These are phyloP conservation scores for Drosophila tanythrix DNA, from an alignment of 2,888 invertebrate genomes.

Conservation along the genomic window DNA sequence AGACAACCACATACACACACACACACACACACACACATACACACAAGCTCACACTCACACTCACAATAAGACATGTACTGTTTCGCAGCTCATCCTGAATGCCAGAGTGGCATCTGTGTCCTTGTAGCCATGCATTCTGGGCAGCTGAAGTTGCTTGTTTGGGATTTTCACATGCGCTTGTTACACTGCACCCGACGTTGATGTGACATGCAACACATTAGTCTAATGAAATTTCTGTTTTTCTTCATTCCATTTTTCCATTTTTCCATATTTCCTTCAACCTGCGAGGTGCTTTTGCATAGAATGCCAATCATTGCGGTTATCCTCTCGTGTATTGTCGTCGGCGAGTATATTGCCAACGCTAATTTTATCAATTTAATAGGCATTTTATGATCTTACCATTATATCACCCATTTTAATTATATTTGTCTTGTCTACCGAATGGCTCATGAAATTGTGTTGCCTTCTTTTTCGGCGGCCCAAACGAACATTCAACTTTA, in stretches of 20 bases:
- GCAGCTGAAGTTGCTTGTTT: constrained; percentile 67
- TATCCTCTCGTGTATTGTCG: constrained; percentile 6
- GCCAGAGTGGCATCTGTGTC: constrained; percentile 18
- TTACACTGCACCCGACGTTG: constrained; percentile 67
- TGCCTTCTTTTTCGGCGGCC: constrained; percentile 55
- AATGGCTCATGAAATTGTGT: constrained; percentile 60
- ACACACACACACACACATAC: not conserved
- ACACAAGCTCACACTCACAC: constrained; percentile 8
- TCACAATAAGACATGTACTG: constrained; percentile 11
- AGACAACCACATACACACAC: constrained; percentile 22
- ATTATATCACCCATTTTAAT: constrained; percentile 63
- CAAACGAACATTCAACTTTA: constrained; percentile 61
- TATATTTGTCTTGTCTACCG: constrained; percentile 56
- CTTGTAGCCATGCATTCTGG: constrained; percentile 37
- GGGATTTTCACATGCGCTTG: constrained; percentile 71
- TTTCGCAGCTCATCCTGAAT: constrained; percentile 30
- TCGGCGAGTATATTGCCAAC: constrained; percentile 6
- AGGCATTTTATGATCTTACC: constrained; percentile 25
- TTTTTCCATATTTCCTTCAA: not conserved
- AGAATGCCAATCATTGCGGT: constrained; percentile 38
- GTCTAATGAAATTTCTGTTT: constrained; percentile 71
- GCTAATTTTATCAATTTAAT: constrained; percentile 57
- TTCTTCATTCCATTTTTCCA: not conserved
- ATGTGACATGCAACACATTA: constrained; percentile 78
- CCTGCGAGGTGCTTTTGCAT: constrained; percentile 10